Percentiles rank a stretch among this genome's conserved stretches.
phyloP scores from a whole-genome alignment of 2,888 invertebrate genomes.

The Thecocarcelia acutangulata region DNA sequence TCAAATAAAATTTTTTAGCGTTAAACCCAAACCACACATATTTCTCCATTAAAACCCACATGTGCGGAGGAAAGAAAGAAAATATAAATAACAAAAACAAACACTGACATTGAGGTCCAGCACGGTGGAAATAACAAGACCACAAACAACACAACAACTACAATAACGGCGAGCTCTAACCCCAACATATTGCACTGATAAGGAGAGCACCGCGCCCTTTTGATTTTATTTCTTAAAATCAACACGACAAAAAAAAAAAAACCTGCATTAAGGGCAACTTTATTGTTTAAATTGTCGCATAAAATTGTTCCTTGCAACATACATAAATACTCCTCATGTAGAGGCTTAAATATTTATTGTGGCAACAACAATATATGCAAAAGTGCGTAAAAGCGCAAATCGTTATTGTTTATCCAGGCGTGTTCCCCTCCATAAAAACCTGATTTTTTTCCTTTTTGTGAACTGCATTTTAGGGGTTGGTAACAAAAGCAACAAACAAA shows the following conservation, averaged over 20 bases:
- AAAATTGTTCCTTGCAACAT: slow-evolving; percentile 19
- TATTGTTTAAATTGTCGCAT: slow-evolving; percentile 27
- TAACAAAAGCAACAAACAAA: not conserved
- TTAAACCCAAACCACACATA: slow-evolving; percentile 39
- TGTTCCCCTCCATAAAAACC: not conserved
- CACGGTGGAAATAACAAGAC: slow-evolving; percentile 20
- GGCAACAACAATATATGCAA: slow-evolving; percentile 25
- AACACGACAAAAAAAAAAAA: not conserved
- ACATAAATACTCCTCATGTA: not conserved
- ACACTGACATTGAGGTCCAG: slow-evolving; percentile 26
- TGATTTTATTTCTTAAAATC: slow-evolving; percentile 12
- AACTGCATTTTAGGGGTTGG: slow-evolving; percentile 34
- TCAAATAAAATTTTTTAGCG: slow-evolving; percentile 43
- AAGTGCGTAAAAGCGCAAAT: slow-evolving; percentile 53
- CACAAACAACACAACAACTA: slow-evolving; percentile 28
- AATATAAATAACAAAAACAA: slow-evolving; percentile 14
- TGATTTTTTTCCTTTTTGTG: not conserved
- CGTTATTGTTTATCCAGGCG: slow-evolving; percentile 38
- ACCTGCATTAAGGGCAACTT: slow-evolving; percentile 38
- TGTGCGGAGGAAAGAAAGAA: not conserved
- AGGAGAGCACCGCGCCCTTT: slow-evolving; percentile 16
- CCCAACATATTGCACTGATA: slow-evolving; percentile 39
- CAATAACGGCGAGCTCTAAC: not conserved
- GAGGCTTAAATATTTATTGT: not conserved
- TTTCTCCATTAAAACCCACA: slow-evolving; percentile 40